phyloP scores from a whole-genome alignment of 2,797 vertebrate species.

The Chanos chanos region DNA sequence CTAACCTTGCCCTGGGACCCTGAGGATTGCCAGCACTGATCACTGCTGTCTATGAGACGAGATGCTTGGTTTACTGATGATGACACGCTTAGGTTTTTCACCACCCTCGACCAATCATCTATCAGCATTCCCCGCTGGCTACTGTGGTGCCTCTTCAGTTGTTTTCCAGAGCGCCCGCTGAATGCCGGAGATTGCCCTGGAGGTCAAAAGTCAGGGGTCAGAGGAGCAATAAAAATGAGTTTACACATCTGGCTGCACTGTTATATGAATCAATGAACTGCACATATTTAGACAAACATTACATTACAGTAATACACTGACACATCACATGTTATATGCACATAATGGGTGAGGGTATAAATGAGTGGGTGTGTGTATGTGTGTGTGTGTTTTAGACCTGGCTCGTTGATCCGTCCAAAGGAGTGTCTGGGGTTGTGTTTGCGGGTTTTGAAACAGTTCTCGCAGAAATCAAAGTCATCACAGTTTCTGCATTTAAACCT shows the following conservation, averaged over 20 bases:
- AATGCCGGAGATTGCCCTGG: slow-evolving; percentile 91
- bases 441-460: slow-evolving; percentile 94
- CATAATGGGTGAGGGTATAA: too few species aligned
- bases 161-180: slow-evolving; percentile 93
- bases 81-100: slow-evolving; percentile 90
- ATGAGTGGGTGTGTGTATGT: too few species aligned
- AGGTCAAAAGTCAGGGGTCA: neutral
- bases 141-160: slow-evolving; percentile 87
- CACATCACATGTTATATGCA: too few species aligned
- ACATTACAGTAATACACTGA: too few species aligned
- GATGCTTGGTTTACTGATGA: slow-evolving; percentile 93
- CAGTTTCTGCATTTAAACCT: slow-evolving; percentile 97
- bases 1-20: slow-evolving; percentile 95
- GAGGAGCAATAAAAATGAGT: too few species aligned
- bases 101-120: slow-evolving; percentile 94
- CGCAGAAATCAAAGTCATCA: slow-evolving; percentile 97
- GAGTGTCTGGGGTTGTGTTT: slow-evolving; percentile 92
- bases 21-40: slow-evolving; percentile 97
- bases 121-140: slow-evolving; percentile 91
- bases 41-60: slow-evolving; percentile 88
- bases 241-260: too few species aligned
- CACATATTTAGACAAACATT: too few species aligned
- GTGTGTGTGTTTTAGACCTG: slow-evolving; percentile 69
- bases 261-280: too few species aligned
- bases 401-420: slow-evolving; percentile 96